A percentile compares a stretch with the other conserved stretches of the same genome.
phyloP scores from a whole-genome alignment of 53 echinoderm and acorn worm genomes.

The Echinarachnius parma region DNA sequence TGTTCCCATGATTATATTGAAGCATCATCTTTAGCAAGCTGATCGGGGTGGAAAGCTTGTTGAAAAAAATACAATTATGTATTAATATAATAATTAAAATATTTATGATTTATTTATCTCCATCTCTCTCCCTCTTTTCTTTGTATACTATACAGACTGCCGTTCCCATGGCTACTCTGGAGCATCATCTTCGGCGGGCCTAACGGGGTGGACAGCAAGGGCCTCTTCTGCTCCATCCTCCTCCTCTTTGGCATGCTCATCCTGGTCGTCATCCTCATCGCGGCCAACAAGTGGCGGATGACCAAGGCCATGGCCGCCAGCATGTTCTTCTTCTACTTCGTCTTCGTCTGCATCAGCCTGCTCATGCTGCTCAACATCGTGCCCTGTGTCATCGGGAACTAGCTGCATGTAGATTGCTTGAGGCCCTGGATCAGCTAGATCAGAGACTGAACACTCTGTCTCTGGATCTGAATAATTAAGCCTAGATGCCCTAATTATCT shows the following conservation, averaged over 20 bases:
- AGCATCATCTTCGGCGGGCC: conserved; percentile 43
- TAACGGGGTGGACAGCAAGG: conserved; percentile 60
- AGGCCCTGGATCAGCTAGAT: background rate
- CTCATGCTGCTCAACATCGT: conserved; percentile 55
- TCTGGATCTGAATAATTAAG: too few relatives aligned
- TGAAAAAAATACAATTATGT: too few relatives aligned
- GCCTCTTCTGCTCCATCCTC: conserved; percentile 91
- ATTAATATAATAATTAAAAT: too few relatives aligned
- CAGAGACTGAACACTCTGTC: background rate
- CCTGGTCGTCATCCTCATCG: conserved; percentile 79
- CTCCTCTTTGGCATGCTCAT: conserved; percentile 91
- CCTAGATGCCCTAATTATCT: too few relatives aligned
- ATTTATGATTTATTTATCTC: too few relatives aligned
- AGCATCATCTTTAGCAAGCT: too few relatives aligned
- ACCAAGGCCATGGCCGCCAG: conserved; percentile 66
- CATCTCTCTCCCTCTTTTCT: too few relatives aligned
- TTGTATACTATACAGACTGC: conserved; percentile 68
- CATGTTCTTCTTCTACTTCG: conserved; percentile 80
- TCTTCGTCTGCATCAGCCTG: conserved; percentile 71
- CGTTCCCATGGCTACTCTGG: conserved; percentile 89
- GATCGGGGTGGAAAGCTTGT: too few relatives aligned
- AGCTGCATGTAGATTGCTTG: background rate
- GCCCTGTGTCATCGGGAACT: conserved; percentile 50
- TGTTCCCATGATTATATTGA: too few relatives aligned
- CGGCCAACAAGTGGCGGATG: conserved; percentile 81